A percentile compares a stretch with the other conserved stretches of the same genome.
Evolutionary conservation across 1,140 invertebrate species (phyloP).

Genomic region (Heliconius congener): DNA sequence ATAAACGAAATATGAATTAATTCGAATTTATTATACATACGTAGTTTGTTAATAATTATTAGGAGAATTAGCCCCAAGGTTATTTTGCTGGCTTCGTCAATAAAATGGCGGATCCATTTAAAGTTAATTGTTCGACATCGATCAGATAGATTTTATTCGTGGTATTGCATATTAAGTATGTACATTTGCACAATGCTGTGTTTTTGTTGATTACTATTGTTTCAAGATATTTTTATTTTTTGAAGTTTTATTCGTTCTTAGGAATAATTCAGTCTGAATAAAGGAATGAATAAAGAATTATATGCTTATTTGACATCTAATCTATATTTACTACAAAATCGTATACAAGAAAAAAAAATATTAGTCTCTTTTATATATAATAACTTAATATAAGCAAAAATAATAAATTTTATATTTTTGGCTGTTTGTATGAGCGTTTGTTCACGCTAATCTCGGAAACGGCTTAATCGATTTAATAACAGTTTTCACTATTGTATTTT

Average conservation of each 20-base stretch:
- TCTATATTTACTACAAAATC: too few species aligned
- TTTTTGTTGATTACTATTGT: conserved; percentile 14
- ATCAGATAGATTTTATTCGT: conserved; percentile 10
- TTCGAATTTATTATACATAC: conserved; percentile 27
- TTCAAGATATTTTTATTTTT: neutral
- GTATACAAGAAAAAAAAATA: too few species aligned
- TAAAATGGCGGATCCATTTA: conserved; percentile 36
- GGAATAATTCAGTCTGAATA: neutral
- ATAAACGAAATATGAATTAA: conserved; percentile 15
- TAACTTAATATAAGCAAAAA: too few species aligned
- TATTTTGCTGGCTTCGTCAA: conserved; percentile 9
- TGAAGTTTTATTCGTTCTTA: neutral
- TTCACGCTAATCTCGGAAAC: too few species aligned
- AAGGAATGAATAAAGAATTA: neutral
- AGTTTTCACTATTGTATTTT: too few species aligned
- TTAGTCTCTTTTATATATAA: too few species aligned
- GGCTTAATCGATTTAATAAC: too few species aligned
- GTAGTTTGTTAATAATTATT: conserved; percentile 27
- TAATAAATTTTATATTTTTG: too few species aligned
- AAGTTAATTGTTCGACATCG: conserved; percentile 24
- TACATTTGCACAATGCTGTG: conserved; percentile 8
- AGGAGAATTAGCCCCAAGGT: conserved; percentile 30
- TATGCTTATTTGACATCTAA: neutral
- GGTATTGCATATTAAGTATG: neutral
- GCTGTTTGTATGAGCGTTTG: too few species aligned